Evolutionary conservation across 35 echinoderm and acorn worm genomes (phyloP).

Genomic region (Heliocidaris erythrogramma): DNA sequence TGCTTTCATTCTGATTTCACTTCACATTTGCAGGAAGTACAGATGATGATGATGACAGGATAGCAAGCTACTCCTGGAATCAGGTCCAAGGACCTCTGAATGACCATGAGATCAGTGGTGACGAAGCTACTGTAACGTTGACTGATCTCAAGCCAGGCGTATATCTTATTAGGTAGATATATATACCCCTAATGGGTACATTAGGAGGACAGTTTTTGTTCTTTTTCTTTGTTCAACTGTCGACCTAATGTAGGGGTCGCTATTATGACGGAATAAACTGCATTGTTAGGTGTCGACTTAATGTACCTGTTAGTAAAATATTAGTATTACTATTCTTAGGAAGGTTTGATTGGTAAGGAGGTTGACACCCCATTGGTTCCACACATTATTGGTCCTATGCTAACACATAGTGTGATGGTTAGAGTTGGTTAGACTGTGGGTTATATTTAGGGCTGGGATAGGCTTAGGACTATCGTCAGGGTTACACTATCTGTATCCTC

Average conservation of each 20-base stretch:
- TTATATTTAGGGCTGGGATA: too few species aligned
- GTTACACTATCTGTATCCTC: too few species aligned
- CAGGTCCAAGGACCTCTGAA: constrained; percentile 71
- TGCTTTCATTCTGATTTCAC: not conserved
- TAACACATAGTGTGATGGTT: not conserved
- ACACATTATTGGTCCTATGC: not conserved
- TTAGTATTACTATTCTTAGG: not conserved
- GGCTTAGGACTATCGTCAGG: too few species aligned
- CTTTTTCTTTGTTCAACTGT: too few species aligned
- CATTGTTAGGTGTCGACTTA: too few species aligned
- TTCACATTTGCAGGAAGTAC: constrained; percentile 62
- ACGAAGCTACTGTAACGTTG: constrained; percentile 52
- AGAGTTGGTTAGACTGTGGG: not conserved
- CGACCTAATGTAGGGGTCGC: too few species aligned
- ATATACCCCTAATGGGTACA: too few species aligned
- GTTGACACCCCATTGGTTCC: not conserved
- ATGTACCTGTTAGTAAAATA: too few species aligned
- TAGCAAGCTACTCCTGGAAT: constrained; percentile 84
- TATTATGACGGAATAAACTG: too few species aligned
- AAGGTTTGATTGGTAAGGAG: not conserved
- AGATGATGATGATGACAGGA: constrained; percentile 72
- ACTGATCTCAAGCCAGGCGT: constrained; percentile 70
- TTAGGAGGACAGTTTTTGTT: too few species aligned
- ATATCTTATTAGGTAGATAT: constrained; percentile 75
- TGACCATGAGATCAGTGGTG: constrained; percentile 60